Evolutionary conservation across 2,113 vertebrate species (phyloP), one percentile per base, ranked within the genome.

Genomic region (Sturnus vulgaris): DNA sequence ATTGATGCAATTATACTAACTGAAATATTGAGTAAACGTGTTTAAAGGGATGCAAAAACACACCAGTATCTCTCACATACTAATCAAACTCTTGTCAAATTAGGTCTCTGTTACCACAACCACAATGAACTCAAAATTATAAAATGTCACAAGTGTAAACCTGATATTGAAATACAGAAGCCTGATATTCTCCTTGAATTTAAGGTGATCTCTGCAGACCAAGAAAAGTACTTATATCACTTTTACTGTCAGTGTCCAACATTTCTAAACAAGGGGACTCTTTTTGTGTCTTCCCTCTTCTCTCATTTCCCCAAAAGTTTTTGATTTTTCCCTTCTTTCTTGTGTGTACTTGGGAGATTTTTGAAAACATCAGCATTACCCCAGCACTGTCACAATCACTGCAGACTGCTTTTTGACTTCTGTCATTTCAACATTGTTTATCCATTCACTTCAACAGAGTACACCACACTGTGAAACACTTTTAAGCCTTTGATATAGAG

Each of bases 201-300:
- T 64, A 68, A 79, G 28, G 9, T 25, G 53, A 86, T 33, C 13
- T 64, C 53, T 66, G 60, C 22, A 68, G 42, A 59, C 8, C 31
- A 88, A 35, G 25, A 42, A 18, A 61, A 70, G 19, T 39, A 4
- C 2, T 70, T 37, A 3, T 31, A 49, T 15, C 0, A 1, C 10
- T 80, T 79, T 42, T 33, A 56, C 15, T 3, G 0, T 47, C 35
- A 64, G 25, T 12, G 6, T 11, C 40, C 30, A 59, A 5, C 33
- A 56, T 47, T 46, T 60, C 35, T 59, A 46, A 79, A 86, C 12
- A 84, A 42, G 2, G 2, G 2, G 10, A 46, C 10, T 24, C 16
- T 15, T 11, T 73, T 52, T 60, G 9, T 46, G 59, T 68, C 37
- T 37, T 65, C 27, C 5, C 12, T 69, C 44, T 69, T 56, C 64